A percentile compares a stretch with the other conserved stretches of the same genome.
Evolutionary conservation across 2,797 vertebrate species (phyloP).

Genomic region (Enteromius afrohamiltoni): DNA sequence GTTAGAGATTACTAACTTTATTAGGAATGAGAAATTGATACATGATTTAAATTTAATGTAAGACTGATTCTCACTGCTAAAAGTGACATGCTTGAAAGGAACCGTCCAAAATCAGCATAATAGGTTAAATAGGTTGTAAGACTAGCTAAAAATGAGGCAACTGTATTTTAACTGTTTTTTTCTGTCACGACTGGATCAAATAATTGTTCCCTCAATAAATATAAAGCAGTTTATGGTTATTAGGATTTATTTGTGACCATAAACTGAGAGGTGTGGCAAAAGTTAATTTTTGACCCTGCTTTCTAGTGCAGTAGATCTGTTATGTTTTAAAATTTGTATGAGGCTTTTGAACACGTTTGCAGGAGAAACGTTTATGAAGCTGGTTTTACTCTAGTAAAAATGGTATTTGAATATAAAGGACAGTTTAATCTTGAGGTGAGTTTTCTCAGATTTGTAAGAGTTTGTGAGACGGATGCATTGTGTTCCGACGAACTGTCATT

Average conservation of each 20-base stretch:
- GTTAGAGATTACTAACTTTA: background rate
- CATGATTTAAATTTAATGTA: background rate
- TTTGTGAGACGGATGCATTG: constrained; percentile 23
- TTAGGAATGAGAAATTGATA: background rate
- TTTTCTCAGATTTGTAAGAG: background rate
- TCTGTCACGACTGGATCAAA: no score
- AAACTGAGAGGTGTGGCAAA: constrained; percentile 2
- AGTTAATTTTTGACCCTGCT: background rate
- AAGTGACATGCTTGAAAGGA: background rate
- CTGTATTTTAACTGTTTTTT: background rate
- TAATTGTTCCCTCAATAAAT: background rate
- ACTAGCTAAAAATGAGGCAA: background rate
- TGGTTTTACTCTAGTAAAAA: background rate
- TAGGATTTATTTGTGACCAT: background rate
- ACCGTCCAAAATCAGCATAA: background rate
- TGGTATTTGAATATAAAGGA: background rate
- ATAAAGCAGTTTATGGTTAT: background rate
- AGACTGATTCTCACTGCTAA: background rate
- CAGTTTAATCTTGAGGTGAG: background rate
- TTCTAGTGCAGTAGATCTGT: background rate
- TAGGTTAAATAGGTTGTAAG: background rate
- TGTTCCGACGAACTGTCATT: constrained; percentile 32
- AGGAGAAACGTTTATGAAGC: background rate
- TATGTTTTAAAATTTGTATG: constrained; percentile 18
- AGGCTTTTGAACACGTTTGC: constrained; percentile 22